Conservation (phyloP, 2,797 vertebrate genomes). For the Lerista edwardsae region DNA sequence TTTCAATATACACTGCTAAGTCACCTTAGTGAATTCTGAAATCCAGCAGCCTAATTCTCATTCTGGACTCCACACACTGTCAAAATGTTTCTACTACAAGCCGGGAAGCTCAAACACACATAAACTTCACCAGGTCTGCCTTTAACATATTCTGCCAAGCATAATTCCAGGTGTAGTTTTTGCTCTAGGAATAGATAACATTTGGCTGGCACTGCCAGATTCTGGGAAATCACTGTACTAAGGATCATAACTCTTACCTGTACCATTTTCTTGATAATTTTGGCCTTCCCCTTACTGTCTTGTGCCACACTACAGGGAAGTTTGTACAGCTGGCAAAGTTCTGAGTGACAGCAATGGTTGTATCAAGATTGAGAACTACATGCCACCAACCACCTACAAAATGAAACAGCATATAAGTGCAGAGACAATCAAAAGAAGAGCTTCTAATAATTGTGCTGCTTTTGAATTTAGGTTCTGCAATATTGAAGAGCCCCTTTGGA, state of each 20-base stretch:
- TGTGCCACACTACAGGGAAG: conserved; percentile 98
- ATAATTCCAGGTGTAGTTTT: not conserved
- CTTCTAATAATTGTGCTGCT: not conserved
- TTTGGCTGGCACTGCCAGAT: not conserved
- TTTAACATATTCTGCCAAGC: not conserved
- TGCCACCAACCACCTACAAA: conserved; percentile 97
- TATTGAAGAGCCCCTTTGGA: not conserved
- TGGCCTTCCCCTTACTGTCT: conserved; percentile 93
- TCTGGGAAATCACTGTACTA: not conserved
- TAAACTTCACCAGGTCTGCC: not conserved
- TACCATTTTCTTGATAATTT: conserved; percentile 97
- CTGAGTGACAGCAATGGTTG: conserved; percentile 93
- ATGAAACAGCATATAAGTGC: conserved; percentile 17
- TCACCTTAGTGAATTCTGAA: conserved; percentile 12
- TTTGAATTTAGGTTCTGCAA: not conserved
- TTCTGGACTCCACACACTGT: conserved; percentile 11
- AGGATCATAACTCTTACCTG: conserved; percentile 79
- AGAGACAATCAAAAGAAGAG: conserved; percentile 1
- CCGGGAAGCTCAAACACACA: not conserved
- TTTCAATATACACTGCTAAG: not conserved
- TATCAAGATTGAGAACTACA: conserved; percentile 95
- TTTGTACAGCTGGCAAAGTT: conserved; percentile 97
- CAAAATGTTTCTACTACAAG: conserved; percentile 11
- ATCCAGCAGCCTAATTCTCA: conserved; percentile 12
- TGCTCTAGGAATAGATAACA: conserved; percentile 4